Evolutionary conservation across 2,888 invertebrate genomes (phyloP), one percentile per base, ranked within the genome.

Genomic region (Synanthedon vespiformis): DNA sequence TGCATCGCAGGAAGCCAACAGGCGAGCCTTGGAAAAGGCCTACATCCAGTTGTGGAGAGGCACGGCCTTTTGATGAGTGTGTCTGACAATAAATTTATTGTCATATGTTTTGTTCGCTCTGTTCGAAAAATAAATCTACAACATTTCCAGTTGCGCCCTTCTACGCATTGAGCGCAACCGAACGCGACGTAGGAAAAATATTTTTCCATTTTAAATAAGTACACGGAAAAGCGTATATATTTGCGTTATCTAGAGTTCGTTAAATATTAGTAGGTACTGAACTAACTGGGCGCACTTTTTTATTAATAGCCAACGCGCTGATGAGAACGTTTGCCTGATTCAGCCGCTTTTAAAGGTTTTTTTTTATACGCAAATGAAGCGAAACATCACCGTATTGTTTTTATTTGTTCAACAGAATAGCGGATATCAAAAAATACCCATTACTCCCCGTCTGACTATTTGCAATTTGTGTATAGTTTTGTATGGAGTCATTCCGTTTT

Each of bases 121-220:
- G 10, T 34, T 34, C 34, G 2, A 34, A 3, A 10, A 34, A 34
- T 10, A 34, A 34, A 34, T 34, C 34, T 2, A 10, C 44, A 12
- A 13, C 13, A 44, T 44, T 44, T 14, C 44, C 56, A 63, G 47
- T 40, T 51, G 18, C 56, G 11, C 50, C 57, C 53, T 49, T 59
- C 49, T 54, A 44, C 53, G 12, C 16, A 11, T n/a, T 14, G 11
- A 18, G 11, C 44, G 40, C n/a, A 13, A 44, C 44, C 44, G 8
- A 34, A 61, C 67, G 67, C 71, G 74, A 69, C 72, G 74, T 69
- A 70, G 77, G 77, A 79, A 82, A 82, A 84, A 84, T 79, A 81
- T 83, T 84, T 82, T 82, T 80, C 82, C 80, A 83, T 85, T 84
- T 85, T 77, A 84, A 85, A 83, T 83, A 83, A 77, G 77, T 78